A percentile compares a stretch with the other conserved stretches of the same genome.
Evolutionary conservation across 1,140 invertebrate genomes (phyloP).

Genomic region (Drosophila sproati): DNA sequence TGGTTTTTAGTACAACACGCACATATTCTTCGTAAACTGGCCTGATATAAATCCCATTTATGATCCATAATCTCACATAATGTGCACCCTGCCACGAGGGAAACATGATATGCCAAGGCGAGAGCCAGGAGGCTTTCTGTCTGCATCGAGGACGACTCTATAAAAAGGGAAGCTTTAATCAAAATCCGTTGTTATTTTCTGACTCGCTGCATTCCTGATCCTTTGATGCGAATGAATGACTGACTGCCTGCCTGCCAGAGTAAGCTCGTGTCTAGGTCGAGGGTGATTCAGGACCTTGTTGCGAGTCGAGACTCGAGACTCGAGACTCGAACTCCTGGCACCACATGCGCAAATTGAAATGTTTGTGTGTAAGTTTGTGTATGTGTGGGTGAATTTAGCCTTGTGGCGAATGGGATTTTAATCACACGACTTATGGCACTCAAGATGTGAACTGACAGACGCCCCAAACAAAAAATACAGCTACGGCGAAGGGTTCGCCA

Average conservation of each 20-base stretch:
- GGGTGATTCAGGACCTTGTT: slow-evolving; percentile 48
- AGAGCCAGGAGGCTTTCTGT: slow-evolving; percentile 21
- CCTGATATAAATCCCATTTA: slow-evolving; percentile 83
- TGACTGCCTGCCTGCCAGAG: slow-evolving; percentile 31
- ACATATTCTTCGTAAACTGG: slow-evolving; percentile 47
- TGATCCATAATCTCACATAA: slow-evolving; percentile 84
- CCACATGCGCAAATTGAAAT: slow-evolving; percentile 84
- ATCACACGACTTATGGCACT: slow-evolving; percentile 85
- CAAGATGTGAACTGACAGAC: slow-evolving; percentile 83
- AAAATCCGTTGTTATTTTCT: slow-evolving; percentile 85
- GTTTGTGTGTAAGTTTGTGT: slow-evolving; percentile 48
- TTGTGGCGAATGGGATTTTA: slow-evolving; percentile 84
- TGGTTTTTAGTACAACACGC: slow-evolving; percentile 3
- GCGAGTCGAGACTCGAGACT: not conserved
- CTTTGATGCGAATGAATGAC: slow-evolving; percentile 84
- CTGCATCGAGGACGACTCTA: slow-evolving; percentile 60
- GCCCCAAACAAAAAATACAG: slow-evolving; percentile 24
- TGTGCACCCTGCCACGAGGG: slow-evolving; percentile 63
- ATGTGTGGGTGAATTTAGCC: slow-evolving; percentile 70
- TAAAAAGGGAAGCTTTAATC: slow-evolving; percentile 84
- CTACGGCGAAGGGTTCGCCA: slow-evolving; percentile 58
- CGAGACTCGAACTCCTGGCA: slow-evolving; percentile 9
- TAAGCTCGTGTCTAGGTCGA: slow-evolving; percentile 53
- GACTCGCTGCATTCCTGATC: slow-evolving; percentile 84
- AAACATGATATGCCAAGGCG: slow-evolving; percentile 68